Evolutionary conservation across 2,113 vertebrate genomes (phyloP), one percentile per base, ranked within the genome.

Genomic region (Probosciger aterrimus): DNA sequence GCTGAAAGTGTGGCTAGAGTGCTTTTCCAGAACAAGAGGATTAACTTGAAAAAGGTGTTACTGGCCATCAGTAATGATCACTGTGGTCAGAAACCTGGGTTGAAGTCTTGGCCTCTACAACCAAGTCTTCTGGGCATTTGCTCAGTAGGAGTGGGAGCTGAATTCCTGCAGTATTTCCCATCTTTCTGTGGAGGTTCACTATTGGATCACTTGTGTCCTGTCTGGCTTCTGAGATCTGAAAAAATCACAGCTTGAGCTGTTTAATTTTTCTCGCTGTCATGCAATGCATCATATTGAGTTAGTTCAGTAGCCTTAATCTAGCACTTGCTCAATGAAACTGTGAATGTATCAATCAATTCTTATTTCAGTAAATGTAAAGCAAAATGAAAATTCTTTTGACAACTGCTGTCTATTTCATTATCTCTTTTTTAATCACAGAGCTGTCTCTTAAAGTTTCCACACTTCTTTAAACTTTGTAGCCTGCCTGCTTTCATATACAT

Each of bases 311-410:
- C 65, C 59, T 69, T 88, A 70, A 92, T 73, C 69, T 90, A 88
- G 80, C 57, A 63, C 46, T 70, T 71, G 22, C 53, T 84, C 84
- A 24, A 18, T 49, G 88, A 68, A 92, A 69, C 70, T 63, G 57
- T 87, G 82, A 82, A 77, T 49, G 30, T 27, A 93, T 82, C 93
- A 73, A 76, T 95, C 96, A 78, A 93, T 96, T 81, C 63, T 69
- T 80, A 77, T 82, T 93, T 68, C 64, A 59, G 88, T 67, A 63
- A 91, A 88, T 5, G 19, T 83, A 74, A 83, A 91, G 76, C 30
- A 90, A 97, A 86, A 75, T 44, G 44, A 65, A 86, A 71, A 92
- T 93, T 95, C 53, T 95, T 92, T 79, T 93, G 96, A 92, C 81
- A 95, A 44, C 79, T 44, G 87, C 77, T 93, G 91, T 95, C 94